These are phyloP conservation scores for Drosophila maculinotata DNA, from an alignment of 2,888 invertebrate genomes.

Conservation along the genomic window DNA sequence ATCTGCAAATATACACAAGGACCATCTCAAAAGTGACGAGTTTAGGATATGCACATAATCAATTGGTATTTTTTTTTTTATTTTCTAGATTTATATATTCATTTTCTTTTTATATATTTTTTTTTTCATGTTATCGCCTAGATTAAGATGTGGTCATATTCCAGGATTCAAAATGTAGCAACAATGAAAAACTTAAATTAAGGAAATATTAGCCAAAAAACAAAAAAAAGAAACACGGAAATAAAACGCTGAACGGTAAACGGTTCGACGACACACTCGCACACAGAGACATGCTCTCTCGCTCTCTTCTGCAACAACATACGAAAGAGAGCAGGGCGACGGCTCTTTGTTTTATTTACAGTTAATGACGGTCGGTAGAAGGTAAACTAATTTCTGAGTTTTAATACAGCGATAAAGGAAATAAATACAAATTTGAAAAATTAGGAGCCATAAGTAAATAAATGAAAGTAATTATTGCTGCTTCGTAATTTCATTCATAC, in stretches of 20 bases:
- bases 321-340: conserved; percentile 36
- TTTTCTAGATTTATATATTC: conserved; percentile 2
- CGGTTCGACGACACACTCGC: conserved; percentile 16
- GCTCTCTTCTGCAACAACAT: conserved; percentile 41
- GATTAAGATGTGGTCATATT: conserved; percentile 19
- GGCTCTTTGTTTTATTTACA: conserved; percentile 33
- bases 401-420: not conserved
- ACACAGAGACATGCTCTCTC: conserved; percentile 46
- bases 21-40: conserved; percentile 97
- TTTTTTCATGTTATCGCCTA: conserved; percentile 23
- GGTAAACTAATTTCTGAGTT: not conserved
- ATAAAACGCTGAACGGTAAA: conserved; percentile 15
- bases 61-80: not conserved
- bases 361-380: not conserved
- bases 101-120: conserved; percentile 3
- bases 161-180: conserved; percentile 12
- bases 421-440: not conserved
- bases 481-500: conserved; percentile 4
- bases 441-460: not conserved
- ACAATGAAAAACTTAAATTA: conserved; percentile 5
- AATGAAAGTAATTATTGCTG: not conserved
- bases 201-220: conserved; percentile 3
- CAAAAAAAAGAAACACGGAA: conserved; percentile 11
- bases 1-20: conserved; percentile 87
- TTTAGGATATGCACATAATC: conserved; percentile 72